Percentiles rank a stretch among this genome's conserved stretches.
phyloP scores from a whole-genome alignment of 2,888 invertebrate genomes.

The Drosophila basisetae region DNA sequence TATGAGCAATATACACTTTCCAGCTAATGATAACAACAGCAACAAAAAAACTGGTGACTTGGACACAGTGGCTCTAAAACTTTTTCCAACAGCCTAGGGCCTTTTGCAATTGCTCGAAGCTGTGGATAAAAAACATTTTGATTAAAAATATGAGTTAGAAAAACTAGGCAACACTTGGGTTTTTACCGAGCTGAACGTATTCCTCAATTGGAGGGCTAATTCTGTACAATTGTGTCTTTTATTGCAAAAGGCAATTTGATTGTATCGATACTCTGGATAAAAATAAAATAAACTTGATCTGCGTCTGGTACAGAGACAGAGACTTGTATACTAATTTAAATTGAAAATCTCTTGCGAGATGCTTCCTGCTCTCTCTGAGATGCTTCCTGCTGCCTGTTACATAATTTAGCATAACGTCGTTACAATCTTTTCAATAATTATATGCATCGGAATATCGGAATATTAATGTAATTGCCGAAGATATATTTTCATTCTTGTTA shows the following conservation, averaged over 20 bases:
- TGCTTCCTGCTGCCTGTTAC: neutral
- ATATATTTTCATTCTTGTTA: neutral
- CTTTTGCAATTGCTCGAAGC: neutral
- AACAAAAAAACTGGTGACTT: neutral
- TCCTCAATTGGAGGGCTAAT: neutral
- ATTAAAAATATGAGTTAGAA: neutral
- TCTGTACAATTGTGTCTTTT: neutral
- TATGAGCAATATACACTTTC: neutral
- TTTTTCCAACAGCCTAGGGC: neutral
- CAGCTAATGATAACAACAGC: neutral
- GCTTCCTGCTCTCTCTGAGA: neutral
- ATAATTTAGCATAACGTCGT: neutral
- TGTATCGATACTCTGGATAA: neutral
- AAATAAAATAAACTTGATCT: neutral
- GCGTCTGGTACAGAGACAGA: neutral
- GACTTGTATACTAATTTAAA: neutral
- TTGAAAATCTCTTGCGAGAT: neutral
- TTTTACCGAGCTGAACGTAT: neutral
- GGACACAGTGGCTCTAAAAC: neutral
- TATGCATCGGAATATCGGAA: neutral
- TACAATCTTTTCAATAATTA: neutral
- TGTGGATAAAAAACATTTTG: neutral
- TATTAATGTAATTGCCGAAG: neutral
- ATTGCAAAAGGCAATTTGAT: neutral
- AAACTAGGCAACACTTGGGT: neutral